phyloP scores from a whole-genome alignment of 2,113 vertebrate species.

The Urocitellus parryii region DNA sequence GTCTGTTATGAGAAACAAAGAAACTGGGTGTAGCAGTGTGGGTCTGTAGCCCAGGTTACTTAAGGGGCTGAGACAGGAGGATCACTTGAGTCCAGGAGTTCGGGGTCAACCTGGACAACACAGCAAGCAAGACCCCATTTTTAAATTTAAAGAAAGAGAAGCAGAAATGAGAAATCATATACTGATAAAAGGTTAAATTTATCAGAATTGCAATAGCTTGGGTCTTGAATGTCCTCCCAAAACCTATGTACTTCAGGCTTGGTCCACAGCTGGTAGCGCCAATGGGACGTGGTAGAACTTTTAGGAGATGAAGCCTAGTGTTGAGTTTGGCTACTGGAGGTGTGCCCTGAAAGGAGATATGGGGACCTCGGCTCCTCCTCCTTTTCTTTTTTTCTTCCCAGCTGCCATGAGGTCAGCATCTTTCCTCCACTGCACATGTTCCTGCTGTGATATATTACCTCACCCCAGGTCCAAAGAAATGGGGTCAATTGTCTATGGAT shows the following conservation, averaged over 20 bases:
- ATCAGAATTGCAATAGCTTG: not conserved
- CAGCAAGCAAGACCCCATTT: not conserved
- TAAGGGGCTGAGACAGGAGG: not conserved
- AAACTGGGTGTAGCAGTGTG: not conserved
- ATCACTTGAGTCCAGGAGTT: not conserved
- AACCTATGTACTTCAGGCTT: not conserved
- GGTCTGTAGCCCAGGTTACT: not conserved
- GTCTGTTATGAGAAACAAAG: not conserved
- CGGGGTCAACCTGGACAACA: not conserved
- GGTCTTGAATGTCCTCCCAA: not conserved
- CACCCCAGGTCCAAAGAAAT: not conserved
- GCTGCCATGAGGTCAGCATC: not conserved
- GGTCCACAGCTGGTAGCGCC: not conserved
- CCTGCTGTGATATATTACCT: not conserved
- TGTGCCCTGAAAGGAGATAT: not conserved
- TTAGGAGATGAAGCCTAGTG: not conserved
- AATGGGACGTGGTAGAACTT: not conserved
- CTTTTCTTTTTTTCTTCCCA: not conserved
- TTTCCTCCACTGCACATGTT: not conserved
- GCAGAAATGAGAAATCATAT: not conserved
- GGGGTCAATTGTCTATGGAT: not conserved
- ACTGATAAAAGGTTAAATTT: not conserved
- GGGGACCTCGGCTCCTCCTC: not conserved
- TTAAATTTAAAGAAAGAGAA: not conserved
- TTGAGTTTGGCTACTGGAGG: not conserved